Percentiles rank a stretch among this genome's conserved stretches.
phyloP scores from a whole-genome alignment of 2,113 vertebrate species.

The Natator depressus region DNA sequence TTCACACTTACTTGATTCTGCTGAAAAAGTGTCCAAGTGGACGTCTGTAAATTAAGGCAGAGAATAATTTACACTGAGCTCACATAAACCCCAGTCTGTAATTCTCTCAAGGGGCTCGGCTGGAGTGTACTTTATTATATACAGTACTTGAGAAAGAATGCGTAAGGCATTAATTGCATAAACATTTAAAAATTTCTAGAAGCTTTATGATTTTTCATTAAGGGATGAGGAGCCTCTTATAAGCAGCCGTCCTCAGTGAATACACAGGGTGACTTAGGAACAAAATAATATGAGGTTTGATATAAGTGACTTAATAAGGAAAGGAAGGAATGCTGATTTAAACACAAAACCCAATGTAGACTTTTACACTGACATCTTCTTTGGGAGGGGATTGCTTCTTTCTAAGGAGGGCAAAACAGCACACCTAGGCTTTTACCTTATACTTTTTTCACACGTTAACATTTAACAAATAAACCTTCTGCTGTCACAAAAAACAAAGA shows the following conservation, averaged over 20 bases:
- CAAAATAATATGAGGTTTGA: not conserved
- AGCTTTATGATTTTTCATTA: not conserved
- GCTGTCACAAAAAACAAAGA: not conserved
- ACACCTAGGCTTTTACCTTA: not conserved
- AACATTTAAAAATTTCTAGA: not conserved
- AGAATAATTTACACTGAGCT: not conserved
- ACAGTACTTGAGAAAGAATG: not conserved
- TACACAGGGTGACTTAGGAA: not conserved
- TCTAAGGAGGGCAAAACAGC: not conserved
- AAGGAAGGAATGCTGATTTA: not conserved
- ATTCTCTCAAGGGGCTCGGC: not conserved
- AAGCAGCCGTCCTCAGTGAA: not conserved
- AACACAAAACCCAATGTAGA: not conserved
- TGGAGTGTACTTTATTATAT: not conserved
- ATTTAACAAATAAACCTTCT: not conserved
- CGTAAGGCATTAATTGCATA: not conserved
- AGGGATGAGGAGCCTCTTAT: not conserved
- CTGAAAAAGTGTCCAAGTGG: not conserved
- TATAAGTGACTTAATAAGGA: not conserved
- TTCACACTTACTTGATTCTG: not conserved
- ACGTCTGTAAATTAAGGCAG: not conserved
- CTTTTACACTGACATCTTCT: not conserved
- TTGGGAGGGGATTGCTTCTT: not conserved
- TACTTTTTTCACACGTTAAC: not conserved
- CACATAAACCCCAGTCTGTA: not conserved